Conservation (phyloP, 2,888 invertebrate genomes). For the Sericinus montela region DNA sequence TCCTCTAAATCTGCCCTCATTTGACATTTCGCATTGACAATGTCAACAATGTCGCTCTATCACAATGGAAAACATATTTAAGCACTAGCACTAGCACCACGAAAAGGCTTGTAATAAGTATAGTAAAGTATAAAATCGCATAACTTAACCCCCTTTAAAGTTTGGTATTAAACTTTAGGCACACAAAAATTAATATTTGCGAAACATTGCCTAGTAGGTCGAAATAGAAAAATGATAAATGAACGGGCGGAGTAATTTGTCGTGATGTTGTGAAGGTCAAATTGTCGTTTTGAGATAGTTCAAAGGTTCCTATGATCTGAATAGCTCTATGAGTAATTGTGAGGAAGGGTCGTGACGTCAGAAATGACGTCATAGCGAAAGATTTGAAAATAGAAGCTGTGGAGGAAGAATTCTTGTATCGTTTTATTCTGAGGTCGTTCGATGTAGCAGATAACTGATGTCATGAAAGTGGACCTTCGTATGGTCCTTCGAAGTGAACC, state of each 20-base stretch:
- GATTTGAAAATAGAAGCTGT: too few species aligned
- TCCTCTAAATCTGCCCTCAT: conserved; percentile 12
- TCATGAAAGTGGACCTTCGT: too few species aligned
- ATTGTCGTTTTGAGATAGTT: conserved; percentile 1
- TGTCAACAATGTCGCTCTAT: conserved; percentile 25
- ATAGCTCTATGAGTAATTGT: too few species aligned
- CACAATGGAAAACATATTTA: not conserved
- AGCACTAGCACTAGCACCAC: not conserved
- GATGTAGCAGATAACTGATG: too few species aligned
- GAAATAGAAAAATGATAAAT: conserved; percentile 10
- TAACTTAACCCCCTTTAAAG: not conserved
- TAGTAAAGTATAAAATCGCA: not conserved
- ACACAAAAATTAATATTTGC: conserved; percentile 11
- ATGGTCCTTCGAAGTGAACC: too few species aligned
- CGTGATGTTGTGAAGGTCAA: conserved; percentile 6
- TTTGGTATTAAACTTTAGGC: conserved; percentile 11
- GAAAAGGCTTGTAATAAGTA: too few species aligned
- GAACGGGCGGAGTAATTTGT: conserved; percentile 3
- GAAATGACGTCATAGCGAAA: too few species aligned
- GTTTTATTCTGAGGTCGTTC: too few species aligned
- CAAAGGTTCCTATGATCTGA: too few species aligned
- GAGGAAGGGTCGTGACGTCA: too few species aligned
- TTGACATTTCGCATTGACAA: conserved; percentile 30
- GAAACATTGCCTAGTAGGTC: not conserved
- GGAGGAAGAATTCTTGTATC: too few species aligned